Base-by-base conservation (phyloP, 2,888 invertebrate genomes). In the Leptopilina myrica region DNA sequence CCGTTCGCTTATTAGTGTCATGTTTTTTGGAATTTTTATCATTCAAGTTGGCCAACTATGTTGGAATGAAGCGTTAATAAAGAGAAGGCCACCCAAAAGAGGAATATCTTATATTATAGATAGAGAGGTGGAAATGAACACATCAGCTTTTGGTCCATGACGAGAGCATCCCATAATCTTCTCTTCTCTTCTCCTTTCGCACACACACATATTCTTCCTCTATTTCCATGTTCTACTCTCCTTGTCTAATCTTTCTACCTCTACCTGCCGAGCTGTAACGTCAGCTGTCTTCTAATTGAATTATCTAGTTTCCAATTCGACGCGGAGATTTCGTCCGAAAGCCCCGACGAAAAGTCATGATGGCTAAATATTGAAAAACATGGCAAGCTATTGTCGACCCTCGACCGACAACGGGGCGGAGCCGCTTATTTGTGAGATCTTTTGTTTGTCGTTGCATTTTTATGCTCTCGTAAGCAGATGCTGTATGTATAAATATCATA, bases 361-460 rank as follows among this genome's bases (percentile, higher is more conserved):
- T 89, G 91, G 90, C 90, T 91, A 90, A 91, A 91, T 91, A 91
- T 91, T 91, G 91, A 91, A 90, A 90, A 91, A 91, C 91, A 91
- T 89, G 90, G 88, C 90, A 87, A 84, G 86, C 83, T 86, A 90
- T 91, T 90, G 90, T 91, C 87, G 88, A 85, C 82, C 85, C 83
- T 85, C 82, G 84, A 85, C 86, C 84, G 85, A 84, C 84, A 82
- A 85, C 78, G 79, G 84, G 88, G 87, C 85, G 87, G 87, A 79
- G 85, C 85, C 81, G 83, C 77, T 83, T 83, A 85, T 87, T 87
- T 85, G 83, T 84, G 85, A 84, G 84, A 81, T 79, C 81, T 80
- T 84, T 87, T 90, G 87, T 88, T 87, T 87, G 87, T 83, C 84
- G 82, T 78, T 64, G 83, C 79, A 84, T 83, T 84, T 87, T 87